Evolutionary conservation across 2,888 invertebrate genomes (phyloP).

Genomic region (Tuta absoluta): DNA sequence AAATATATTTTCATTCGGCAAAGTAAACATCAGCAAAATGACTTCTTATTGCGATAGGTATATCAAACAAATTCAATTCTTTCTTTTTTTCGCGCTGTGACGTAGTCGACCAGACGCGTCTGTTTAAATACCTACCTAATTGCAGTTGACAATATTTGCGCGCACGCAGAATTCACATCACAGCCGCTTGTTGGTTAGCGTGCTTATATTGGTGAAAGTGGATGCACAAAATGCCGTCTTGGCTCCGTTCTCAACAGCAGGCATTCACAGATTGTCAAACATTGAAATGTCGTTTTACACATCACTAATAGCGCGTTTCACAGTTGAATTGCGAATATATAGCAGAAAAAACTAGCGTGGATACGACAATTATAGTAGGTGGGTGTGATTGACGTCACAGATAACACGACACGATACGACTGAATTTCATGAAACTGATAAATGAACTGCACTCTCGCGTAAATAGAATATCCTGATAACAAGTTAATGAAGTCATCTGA

Average conservation of each 20-base stretch:
- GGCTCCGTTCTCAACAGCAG: slow-evolving; percentile 44
- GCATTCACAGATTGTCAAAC: slow-evolving; percentile 47
- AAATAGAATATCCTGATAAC: slow-evolving; percentile 36
- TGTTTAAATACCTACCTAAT: slow-evolving; percentile 31
- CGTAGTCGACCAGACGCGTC: slow-evolving; percentile 24
- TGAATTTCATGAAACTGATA: slow-evolving; percentile 47
- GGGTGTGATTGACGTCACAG: slow-evolving; percentile 42
- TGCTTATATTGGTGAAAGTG: slow-evolving; percentile 73
- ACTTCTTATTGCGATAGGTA: neutral
- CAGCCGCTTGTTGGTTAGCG: slow-evolving; percentile 60
- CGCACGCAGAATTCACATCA: slow-evolving; percentile 50
- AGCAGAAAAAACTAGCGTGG: slow-evolving; percentile 4
- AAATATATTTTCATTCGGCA: slow-evolving; percentile 3
- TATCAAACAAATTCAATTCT: neutral
- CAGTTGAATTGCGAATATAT: slow-evolving; percentile 10
- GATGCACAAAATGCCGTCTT: slow-evolving; percentile 66
- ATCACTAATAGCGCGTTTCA: slow-evolving; percentile 15
- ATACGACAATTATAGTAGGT: slow-evolving; percentile 15
- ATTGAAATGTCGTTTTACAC: slow-evolving; percentile 23
- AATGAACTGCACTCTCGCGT: slow-evolving; percentile 41
- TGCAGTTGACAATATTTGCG: slow-evolving; percentile 45
- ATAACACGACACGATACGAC: slow-evolving; percentile 42
- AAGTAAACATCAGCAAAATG: neutral
- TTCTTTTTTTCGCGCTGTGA: slow-evolving; percentile 11
- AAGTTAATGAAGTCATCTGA: slow-evolving; percentile 24